Evolutionary conservation across 2,113 vertebrate genomes (phyloP).

Genomic region (Coptodon bakossiorum): DNA sequence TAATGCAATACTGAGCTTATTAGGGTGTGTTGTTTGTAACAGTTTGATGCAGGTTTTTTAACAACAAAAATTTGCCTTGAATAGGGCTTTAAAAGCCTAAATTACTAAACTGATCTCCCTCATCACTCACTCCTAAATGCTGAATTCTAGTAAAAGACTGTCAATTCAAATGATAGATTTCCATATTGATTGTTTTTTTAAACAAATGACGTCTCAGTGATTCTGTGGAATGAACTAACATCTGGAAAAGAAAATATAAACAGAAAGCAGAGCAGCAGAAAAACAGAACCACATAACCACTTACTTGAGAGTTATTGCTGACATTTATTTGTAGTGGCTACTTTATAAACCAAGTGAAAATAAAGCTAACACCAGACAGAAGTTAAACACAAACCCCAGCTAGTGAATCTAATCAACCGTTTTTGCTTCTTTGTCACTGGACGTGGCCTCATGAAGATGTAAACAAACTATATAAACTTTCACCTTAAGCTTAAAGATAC

Average conservation of each 20-base stretch:
- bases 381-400: not conserved
- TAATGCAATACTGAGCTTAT: not conserved
- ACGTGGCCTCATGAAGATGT: not conserved
- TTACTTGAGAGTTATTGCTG: not conserved
- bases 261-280: not conserved
- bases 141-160: not conserved
- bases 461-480: not conserved
- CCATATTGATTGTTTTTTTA: not conserved
- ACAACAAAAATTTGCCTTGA: not conserved
- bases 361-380: not conserved
- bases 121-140: not conserved
- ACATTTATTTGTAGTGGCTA: not conserved
- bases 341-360: conserved; percentile 1
- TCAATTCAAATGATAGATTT: not conserved
- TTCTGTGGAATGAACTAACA: not conserved
- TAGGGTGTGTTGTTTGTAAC: not conserved
- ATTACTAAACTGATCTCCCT: not conserved
- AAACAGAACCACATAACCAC: not conserved
- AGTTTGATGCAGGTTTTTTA: not conserved
- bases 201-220: not conserved
- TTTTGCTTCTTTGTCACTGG: not conserved
- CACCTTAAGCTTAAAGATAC: not conserved
- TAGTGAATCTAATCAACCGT: not conserved
- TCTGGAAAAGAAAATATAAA: not conserved
- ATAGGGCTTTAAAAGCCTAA: not conserved